These are phyloP conservation scores for Andrena haemorrhoa DNA, from an alignment of 2,888 invertebrate species.

Conservation along the genomic window DNA sequence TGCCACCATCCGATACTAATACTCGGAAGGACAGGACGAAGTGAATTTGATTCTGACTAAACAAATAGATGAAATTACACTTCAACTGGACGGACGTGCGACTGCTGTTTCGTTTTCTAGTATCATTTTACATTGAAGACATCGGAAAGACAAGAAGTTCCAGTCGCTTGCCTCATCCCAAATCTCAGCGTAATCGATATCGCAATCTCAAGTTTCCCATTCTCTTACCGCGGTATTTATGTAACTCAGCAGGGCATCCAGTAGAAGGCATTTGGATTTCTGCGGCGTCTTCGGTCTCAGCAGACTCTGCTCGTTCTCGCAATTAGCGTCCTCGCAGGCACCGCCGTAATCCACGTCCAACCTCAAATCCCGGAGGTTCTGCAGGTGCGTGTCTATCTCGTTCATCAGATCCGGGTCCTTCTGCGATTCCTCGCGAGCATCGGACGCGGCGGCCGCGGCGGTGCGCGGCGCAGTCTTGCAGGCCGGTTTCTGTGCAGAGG, in stretches of 20 bases:
- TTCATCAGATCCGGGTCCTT: constrained; percentile 50
- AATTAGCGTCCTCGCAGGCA: constrained; percentile 43
- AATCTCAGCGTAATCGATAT: constrained; percentile 3
- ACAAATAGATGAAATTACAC: not conserved
- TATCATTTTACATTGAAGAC: not conserved
- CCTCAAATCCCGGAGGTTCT: constrained; percentile 75
- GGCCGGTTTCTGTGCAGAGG: constrained; percentile 71
- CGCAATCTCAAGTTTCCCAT: not conserved
- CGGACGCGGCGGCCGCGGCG: not conserved
- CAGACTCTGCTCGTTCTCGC: constrained; percentile 33
- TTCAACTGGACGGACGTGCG: too few relatives aligned
- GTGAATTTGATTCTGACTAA: not conserved
- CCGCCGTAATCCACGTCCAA: constrained; percentile 63
- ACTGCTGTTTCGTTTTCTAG: too few relatives aligned
- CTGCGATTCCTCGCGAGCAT: constrained; percentile 17
- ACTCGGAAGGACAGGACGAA: not conserved
- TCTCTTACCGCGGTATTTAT: constrained; percentile 88
- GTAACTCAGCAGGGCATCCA: constrained; percentile 88
- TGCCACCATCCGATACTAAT: not conserved
- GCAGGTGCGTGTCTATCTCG: constrained; percentile 73
- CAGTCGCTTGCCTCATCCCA: not conserved
- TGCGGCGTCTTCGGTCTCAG: constrained; percentile 44
- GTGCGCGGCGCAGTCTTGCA: constrained; percentile 20
- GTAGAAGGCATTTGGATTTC: constrained; percentile 86
- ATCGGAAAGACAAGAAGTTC: not conserved